Percentiles rank a stretch among this genome's conserved stretches.
These are phyloP conservation scores for Lamprotornis superbus DNA, from an alignment of 2,113 vertebrate species.

Conservation along the genomic window DNA sequence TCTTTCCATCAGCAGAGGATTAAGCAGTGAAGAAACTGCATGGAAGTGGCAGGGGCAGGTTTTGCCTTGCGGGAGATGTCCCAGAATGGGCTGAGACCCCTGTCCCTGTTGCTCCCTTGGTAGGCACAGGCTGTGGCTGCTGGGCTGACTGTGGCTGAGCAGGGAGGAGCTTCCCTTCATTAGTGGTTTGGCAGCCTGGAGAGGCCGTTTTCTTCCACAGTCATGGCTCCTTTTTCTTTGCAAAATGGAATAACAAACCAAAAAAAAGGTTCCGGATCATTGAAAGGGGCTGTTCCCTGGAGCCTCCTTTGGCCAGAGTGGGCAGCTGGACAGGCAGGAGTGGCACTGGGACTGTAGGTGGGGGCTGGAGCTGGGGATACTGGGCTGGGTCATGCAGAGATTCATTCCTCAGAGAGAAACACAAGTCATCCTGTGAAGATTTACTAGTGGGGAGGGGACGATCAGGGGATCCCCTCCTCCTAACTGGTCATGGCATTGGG, in stretches of 20 bases:
- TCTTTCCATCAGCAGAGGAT: not conserved
- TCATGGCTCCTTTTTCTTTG: not conserved
- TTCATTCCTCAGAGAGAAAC: not conserved
- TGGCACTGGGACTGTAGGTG: not conserved
- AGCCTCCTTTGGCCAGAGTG: not conserved
- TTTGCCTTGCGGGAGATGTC: not conserved
- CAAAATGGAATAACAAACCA: not conserved
- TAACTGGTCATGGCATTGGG: not conserved
- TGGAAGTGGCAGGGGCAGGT: not conserved
- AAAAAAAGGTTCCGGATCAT: accelerated
- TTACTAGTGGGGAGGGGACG: accelerated
- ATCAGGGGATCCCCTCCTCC: not conserved
- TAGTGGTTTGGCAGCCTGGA: not conserved
- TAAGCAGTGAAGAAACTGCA: not conserved
- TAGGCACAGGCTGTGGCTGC: not conserved
- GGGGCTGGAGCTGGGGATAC: not conserved
- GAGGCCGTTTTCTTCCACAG: not conserved
- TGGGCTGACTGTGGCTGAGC: not conserved
- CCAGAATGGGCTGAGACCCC: not conserved
- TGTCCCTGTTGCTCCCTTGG: not conserved
- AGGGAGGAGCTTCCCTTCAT: not conserved
- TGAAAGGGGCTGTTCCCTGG: not conserved
- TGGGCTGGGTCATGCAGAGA: not conserved
- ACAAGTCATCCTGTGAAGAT: not conserved
- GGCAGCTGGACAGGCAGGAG: not conserved